Base-by-base conservation (phyloP, 2,888 invertebrate species). In the Falcaria lacertinaria region DNA sequence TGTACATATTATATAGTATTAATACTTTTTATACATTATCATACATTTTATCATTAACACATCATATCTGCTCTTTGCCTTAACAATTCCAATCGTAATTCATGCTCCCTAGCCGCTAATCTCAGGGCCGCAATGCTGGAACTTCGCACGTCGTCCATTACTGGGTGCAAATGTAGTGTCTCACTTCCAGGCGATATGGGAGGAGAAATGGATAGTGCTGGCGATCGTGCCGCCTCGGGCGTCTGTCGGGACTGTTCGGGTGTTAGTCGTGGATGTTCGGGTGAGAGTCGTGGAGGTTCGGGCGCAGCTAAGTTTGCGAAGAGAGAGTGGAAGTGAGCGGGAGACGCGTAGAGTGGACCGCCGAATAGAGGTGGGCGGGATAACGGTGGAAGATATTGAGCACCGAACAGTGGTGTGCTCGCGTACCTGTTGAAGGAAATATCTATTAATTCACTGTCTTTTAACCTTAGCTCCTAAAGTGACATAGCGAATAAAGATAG, bases 71-170 rank as follows among this genome's bases (percentile, higher is more conserved):
- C 82, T 71, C 94, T 93, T 66, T 95, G 95, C 40, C 96, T 91
- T 53, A 96, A 80, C 88, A 95, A 90, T 78, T 96, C 96, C 60
- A 97, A 87, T 74, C 95, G 92, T 36, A 96, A 83, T 77, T 97
- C 97, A 78, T 97, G 97, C 71, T 97, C 97, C 28, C 97, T 89
- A 0, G 97, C 97, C 62, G 97, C 97, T 39, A 96, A 82, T 57
- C 97, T 90, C 45, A 97, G 86, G 0, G 96, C 94, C 0, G 96
- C 96, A 58, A 97, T 97, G 68, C 97, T 97, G 11, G 95, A 95
- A 54, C 93, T 94, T 57, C 96, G 89, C n/a, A 96, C 91, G 71
- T 96, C 96, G 25, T 88, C 89, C 50, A 74, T 63, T 48, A 46
- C 58, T 4, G 92, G 92, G 33, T 88, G 64, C 63, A 85, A 68